phyloP scores from a whole-genome alignment of 92 coral and sea anemone genomes.

The Umimayanthus chanpuru region DNA sequence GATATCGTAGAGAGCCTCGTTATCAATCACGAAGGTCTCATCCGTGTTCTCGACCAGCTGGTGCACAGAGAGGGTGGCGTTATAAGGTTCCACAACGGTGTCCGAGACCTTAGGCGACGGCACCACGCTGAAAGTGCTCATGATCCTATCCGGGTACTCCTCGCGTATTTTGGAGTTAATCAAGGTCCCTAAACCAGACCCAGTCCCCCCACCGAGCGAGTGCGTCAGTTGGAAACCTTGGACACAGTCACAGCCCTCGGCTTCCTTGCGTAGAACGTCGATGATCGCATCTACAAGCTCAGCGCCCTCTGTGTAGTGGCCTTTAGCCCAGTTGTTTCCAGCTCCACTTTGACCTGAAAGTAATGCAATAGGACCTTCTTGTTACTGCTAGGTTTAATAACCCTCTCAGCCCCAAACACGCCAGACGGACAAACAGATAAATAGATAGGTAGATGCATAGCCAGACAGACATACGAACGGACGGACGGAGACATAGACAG shows the following conservation, averaged over 20 bases:
- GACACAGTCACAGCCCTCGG: constrained; percentile 92
- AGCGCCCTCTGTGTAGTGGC: constrained; percentile 94
- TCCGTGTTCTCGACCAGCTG: constrained; percentile 96
- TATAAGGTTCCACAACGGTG: constrained; percentile 91
- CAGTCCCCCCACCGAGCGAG: constrained; percentile 97
- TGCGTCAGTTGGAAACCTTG: constrained; percentile 97
- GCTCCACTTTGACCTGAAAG: constrained; percentile 77
- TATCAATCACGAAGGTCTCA: constrained; percentile 88
- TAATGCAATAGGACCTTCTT: not conserved
- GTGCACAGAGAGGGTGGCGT: constrained; percentile 94
- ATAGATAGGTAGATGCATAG: too few species aligned
- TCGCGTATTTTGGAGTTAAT: constrained; percentile 90
- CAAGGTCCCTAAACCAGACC: constrained; percentile 92
- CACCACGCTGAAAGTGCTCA: constrained; percentile 91
- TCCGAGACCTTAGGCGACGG: constrained; percentile 96
- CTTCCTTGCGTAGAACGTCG: constrained; percentile 83
- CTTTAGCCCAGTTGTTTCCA: constrained; percentile 93
- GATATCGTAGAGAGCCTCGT: constrained; percentile 95
- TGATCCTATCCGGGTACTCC: constrained; percentile 91
- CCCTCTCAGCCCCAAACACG: not conserved
- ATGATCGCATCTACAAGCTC: constrained; percentile 90
- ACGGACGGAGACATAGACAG: too few species aligned
- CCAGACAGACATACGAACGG: too few species aligned
- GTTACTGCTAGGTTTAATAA: not conserved
- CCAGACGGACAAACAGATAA: too few species aligned